Evolutionary conservation across 1,140 invertebrate genomes (phyloP).

Genomic region (Halotydeus destructor): DNA sequence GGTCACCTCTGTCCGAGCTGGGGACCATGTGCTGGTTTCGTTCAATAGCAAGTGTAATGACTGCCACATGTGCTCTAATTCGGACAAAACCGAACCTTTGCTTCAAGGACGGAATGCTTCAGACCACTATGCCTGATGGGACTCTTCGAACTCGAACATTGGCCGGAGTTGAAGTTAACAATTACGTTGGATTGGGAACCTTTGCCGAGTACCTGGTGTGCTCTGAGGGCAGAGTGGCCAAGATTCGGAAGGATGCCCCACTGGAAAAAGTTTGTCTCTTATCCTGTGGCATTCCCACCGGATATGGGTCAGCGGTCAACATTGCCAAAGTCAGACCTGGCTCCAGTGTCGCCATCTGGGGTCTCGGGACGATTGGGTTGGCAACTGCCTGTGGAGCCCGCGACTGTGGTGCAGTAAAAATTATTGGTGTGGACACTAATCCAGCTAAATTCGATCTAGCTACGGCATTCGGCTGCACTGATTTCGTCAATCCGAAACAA

Average conservation of each 20-base stretch:
- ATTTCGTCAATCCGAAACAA: conserved; percentile 29
- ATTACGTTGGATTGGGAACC: conserved; percentile 94
- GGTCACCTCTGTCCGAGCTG: conserved; percentile 58
- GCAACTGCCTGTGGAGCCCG: conserved; percentile 50
- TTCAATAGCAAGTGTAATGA: conserved; percentile 86
- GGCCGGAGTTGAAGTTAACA: conserved; percentile 64
- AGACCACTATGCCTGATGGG: conserved; percentile 64
- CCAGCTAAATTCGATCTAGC: conserved; percentile 56
- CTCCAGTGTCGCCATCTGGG: conserved; percentile 74
- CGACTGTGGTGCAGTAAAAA: conserved; percentile 59
- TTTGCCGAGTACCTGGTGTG: conserved; percentile 96
- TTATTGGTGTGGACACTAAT: conserved; percentile 87
- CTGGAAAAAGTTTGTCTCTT: conserved; percentile 76
- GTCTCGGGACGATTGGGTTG: conserved; percentile 80
- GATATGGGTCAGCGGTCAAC: conserved; percentile 78
- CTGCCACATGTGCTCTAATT: conserved; percentile 83
- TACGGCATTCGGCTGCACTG: conserved; percentile 3
- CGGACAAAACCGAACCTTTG: conserved; percentile 93
- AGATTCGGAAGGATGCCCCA: conserved; percentile 39
- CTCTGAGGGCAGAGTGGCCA: conserved; percentile 59
- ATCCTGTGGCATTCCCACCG: conserved; percentile 80
- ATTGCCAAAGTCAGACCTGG: conserved; percentile 60
- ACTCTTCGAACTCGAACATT: conserved; percentile 66
- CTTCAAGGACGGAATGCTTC: conserved; percentile 4
- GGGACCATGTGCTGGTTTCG: conserved; percentile 84